A percentile compares a stretch with the other conserved stretches of the same genome.
Conservation (phyloP, 2,113 vertebrate species). For the Meles meles region DNA sequence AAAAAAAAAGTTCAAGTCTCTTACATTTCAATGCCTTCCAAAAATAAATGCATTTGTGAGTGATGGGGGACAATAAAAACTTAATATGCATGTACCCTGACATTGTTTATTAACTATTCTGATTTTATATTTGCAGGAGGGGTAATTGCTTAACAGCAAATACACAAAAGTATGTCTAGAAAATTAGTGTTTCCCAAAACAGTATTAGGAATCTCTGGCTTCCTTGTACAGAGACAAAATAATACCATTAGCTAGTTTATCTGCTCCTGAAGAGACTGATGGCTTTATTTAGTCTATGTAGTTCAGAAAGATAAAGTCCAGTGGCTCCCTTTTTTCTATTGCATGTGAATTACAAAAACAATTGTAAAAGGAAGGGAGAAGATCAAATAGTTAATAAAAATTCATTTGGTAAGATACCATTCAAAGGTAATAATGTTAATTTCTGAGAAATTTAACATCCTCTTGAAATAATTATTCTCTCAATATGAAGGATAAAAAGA, state of each 20-base stretch:
- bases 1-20: background rate
- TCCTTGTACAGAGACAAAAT: background rate
- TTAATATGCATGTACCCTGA: background rate
- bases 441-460: conserved; percentile 57
- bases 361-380: conserved; percentile 1
- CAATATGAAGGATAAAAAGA: background rate
- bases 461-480: conserved; percentile 60
- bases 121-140: background rate
- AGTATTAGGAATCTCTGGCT: background rate
- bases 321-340: background rate
- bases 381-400: conserved; percentile 75
- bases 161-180: background rate
- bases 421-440: conserved; percentile 57
- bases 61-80: background rate
- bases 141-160: background rate
- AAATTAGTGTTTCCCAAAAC: background rate
- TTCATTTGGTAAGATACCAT: conserved; percentile 48
- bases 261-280: background rate
- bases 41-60: background rate
- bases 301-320: background rate
- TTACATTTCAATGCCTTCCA: background rate
- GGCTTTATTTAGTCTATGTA: background rate
- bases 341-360: conserved; percentile 21
- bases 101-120: background rate
- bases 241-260: background rate